Evolutionary conservation across 1,140 invertebrate species (phyloP).

Genomic region (Trichonephila clavata): DNA sequence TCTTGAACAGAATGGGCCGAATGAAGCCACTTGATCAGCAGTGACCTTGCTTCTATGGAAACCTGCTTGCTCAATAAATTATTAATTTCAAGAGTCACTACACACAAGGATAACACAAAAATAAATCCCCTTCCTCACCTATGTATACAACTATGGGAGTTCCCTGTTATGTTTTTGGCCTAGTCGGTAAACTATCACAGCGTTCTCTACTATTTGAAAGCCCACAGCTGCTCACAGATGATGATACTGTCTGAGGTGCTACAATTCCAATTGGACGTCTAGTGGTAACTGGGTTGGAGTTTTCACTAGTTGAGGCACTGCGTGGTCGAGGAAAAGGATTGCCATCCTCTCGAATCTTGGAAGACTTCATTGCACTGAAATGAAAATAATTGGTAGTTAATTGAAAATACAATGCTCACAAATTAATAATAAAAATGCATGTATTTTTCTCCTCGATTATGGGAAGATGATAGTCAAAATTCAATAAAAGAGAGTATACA

Average conservation of each 20-base stretch:
- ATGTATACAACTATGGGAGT: constrained; percentile 76
- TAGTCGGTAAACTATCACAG: constrained; percentile 89
- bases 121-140: neutral
- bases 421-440: no score
- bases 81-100: no score
- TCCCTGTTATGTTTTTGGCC: constrained; percentile 86
- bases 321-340: constrained; percentile 71
- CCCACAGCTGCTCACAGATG: constrained; percentile 4
- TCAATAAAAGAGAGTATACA: no score
- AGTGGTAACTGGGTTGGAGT: constrained; percentile 70
- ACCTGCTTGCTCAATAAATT: no score
- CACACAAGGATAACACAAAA: no score
- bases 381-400: neutral
- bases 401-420: no score
- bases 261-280: constrained; percentile 71
- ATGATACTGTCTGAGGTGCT: constrained; percentile 50
- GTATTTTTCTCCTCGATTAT: no score
- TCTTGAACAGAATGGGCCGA: no score
- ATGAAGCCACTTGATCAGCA: no score
- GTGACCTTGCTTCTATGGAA: no score
- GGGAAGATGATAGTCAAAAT: no score
- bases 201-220: constrained; percentile 84
- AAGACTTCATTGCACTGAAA: constrained; percentile 78
- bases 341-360: constrained; percentile 73
- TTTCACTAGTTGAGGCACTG: constrained; percentile 77